Conservation (phyloP, 1,140 invertebrate genomes). For the Asbolus verrucosus region DNA sequence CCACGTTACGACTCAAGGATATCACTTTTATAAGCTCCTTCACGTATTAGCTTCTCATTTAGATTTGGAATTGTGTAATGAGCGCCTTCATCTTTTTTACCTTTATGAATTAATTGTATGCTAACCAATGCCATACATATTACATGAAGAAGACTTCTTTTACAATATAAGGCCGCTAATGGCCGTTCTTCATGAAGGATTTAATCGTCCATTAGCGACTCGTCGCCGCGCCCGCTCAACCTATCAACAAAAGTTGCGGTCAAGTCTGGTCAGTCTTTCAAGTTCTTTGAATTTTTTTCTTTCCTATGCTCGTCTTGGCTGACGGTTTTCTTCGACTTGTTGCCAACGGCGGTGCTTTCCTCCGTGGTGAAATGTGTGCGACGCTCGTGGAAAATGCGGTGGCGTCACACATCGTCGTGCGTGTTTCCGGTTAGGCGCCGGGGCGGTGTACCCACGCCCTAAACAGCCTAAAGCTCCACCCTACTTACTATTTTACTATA, state of each 20-base stretch:
- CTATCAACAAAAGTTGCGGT: not conserved
- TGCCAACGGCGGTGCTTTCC: no score
- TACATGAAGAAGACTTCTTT: conserved; percentile 3
- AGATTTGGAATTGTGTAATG: conserved; percentile 29
- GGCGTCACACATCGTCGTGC: conserved; percentile 46
- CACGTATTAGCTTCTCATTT: conserved; percentile 25
- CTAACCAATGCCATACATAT: conserved; percentile 20
- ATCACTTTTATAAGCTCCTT: not conserved
- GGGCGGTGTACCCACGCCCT: conserved; percentile 42
- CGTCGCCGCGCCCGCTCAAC: not conserved
- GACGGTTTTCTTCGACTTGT: no score
- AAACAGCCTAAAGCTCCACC: conserved; percentile 35
- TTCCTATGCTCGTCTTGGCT: no score
- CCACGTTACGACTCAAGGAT: conserved; percentile 16
- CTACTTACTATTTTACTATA: conserved; percentile 2
- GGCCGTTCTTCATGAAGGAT: conserved; percentile 12
- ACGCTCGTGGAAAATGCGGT: not conserved
- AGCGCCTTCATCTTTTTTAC: conserved; percentile 30
- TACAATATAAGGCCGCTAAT: not conserved
- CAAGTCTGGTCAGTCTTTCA: no score
- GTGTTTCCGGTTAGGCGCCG: conserved; percentile 47
- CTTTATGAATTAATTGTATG: conserved; percentile 30
- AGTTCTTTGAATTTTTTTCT: no score
- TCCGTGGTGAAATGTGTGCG: no score
- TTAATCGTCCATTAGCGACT: not conserved